phyloP scores from a whole-genome alignment of 2,888 invertebrate genomes.

The Meteorus colon region DNA sequence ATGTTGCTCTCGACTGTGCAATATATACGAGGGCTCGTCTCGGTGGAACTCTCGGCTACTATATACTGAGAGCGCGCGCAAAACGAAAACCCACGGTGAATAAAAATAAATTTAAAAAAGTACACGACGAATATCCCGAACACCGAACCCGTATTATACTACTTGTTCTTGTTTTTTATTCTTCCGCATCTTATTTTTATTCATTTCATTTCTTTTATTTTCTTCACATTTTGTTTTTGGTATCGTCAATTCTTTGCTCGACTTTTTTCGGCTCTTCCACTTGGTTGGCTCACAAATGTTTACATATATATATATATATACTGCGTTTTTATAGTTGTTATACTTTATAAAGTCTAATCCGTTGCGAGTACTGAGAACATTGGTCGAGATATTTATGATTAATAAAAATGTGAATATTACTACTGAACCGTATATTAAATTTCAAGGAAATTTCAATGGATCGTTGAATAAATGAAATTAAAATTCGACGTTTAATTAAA shows the following conservation, averaged over 20 bases:
- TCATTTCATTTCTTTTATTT: not conserved
- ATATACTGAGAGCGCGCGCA: conserved; percentile 12
- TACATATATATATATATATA: not conserved
- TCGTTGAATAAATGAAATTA: not conserved
- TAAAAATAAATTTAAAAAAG: not conserved
- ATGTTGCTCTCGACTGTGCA: not conserved
- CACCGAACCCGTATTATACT: not conserved
- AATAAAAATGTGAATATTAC: not conserved
- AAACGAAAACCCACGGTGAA: conserved; percentile 11
- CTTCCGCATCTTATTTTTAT: conserved; percentile 30
- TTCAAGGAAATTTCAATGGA: not conserved
- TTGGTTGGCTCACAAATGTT: conserved; percentile 7
- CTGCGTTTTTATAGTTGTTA: not conserved
- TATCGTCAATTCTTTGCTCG: conserved; percentile 16
- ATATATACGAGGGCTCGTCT: conserved; percentile 24
- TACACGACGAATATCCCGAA: conserved; percentile 9
- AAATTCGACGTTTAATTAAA: not conserved
- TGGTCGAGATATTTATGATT: not conserved
- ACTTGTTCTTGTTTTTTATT: conserved; percentile 5
- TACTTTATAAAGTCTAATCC: not conserved
- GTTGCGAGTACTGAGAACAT: not conserved
- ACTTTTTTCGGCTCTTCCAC: conserved; percentile 24
- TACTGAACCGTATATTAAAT: not conserved
- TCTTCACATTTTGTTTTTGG: conserved; percentile 1
- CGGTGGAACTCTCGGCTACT: not conserved